phyloP scores from a whole-genome alignment of 2,888 invertebrate genomes.

The Agonopterix alstromeriana region DNA sequence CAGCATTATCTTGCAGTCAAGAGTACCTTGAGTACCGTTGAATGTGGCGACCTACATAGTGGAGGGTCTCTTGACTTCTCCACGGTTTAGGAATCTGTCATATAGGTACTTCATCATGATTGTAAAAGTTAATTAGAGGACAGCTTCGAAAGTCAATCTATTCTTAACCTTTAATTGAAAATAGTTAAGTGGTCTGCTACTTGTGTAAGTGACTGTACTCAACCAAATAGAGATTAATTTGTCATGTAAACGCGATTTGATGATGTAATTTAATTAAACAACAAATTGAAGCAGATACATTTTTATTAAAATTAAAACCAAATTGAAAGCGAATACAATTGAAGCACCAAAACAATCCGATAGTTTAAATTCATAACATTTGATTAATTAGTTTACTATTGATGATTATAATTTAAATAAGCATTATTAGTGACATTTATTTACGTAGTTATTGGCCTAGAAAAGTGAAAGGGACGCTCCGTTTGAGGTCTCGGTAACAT shows the following conservation, averaged over 20 bases:
- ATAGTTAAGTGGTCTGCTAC: too few relatives aligned
- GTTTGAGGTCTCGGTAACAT: conserved; percentile 11
- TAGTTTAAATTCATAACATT: conserved; percentile 8
- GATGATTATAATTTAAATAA: conserved; percentile 11
- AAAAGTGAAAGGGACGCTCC: conserved; percentile 29
- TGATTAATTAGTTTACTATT: conserved; percentile 7
- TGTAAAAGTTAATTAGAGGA: too few relatives aligned
- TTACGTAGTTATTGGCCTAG: conserved; percentile 21
- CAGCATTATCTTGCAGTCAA: conserved; percentile 1
- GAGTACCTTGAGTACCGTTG: not conserved
- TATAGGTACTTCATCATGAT: too few relatives aligned
- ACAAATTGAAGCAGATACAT: conserved; percentile 15
- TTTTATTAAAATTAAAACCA: conserved; percentile 15
- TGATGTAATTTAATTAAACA: conserved; percentile 9
- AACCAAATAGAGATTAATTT: too few relatives aligned
- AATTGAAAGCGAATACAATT: conserved; percentile 1
- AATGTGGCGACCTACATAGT: conserved; percentile 11
- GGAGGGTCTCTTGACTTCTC: not conserved
- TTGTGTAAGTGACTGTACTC: too few relatives aligned
- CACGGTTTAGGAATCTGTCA: too few relatives aligned
- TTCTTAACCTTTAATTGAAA: too few relatives aligned
- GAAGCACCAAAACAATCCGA: conserved; percentile 16
- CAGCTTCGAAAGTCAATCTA: too few relatives aligned
- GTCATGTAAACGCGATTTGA: too few relatives aligned
- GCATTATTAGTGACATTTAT: conserved; percentile 19